phyloP scores from a whole-genome alignment of 2,888 invertebrate genomes.

The Chalcis sispes region DNA sequence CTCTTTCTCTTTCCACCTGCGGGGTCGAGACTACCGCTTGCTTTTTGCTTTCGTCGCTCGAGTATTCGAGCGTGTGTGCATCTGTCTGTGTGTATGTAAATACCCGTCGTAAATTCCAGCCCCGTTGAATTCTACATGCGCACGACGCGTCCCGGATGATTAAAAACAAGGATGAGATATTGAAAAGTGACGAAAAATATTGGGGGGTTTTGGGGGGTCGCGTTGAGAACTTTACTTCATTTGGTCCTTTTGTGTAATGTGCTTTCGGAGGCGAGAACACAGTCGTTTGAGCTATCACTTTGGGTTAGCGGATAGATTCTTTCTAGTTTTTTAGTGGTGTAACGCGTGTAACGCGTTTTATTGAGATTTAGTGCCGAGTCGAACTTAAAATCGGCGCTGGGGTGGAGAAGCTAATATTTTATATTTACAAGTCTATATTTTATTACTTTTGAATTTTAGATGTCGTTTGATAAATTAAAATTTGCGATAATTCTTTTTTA shows the following conservation, averaged over 20 bases:
- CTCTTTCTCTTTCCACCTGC: slow-evolving; percentile 21
- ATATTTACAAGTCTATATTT: no score
- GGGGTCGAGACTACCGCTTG: no score
- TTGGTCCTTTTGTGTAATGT: no score
- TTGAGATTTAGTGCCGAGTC: no score
- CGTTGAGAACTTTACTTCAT: background rate
- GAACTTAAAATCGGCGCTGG: no score
- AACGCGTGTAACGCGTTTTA: no score
- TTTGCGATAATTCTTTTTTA: no score
- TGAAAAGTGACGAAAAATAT: slow-evolving; percentile 40
- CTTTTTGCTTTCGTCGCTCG: slow-evolving; percentile 19
- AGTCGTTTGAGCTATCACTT: background rate
- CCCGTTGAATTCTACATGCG: slow-evolving; percentile 44
- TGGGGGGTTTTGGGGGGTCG: no score
- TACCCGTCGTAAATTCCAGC: slow-evolving; percentile 47
- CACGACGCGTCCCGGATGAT: slow-evolving; percentile 19
- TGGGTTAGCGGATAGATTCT: background rate
- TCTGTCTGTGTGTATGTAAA: slow-evolving; percentile 41
- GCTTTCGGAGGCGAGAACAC: background rate
- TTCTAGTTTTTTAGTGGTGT: background rate
- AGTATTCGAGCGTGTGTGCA: no score
- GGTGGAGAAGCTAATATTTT: no score
- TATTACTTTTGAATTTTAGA: no score
- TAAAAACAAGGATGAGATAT: slow-evolving; percentile 34
- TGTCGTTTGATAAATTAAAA: no score